Conservation (phyloP, 2,797 vertebrate genomes). For the Hippocampus kuda region DNA sequence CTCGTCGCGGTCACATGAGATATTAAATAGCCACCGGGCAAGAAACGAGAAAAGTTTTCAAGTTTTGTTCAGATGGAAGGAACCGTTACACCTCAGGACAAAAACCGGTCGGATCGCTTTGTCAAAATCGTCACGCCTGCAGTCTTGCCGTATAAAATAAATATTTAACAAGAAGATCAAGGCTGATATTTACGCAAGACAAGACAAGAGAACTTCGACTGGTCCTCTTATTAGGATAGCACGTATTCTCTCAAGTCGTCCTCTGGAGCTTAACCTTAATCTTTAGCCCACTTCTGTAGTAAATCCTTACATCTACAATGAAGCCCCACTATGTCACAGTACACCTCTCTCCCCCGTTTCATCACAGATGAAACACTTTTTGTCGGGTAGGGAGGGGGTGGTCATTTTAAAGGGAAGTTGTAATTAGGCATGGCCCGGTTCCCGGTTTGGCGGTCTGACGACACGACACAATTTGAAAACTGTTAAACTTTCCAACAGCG, state of each 20-base stretch:
- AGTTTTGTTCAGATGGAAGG: not conserved
- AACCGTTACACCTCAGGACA: constrained; percentile 1
- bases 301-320: no score
- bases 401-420: no score
- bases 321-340: no score
- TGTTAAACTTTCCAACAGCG: no score
- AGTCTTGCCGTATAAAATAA: not conserved
- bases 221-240: not conserved
- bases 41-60: not conserved
- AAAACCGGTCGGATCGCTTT: not conserved
- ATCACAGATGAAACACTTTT: no score
- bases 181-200: not conserved
- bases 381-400: no score
- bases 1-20: not conserved
- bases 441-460: no score
- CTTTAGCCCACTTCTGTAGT: no score
- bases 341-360: no score
- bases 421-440: no score
- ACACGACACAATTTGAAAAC: no score
- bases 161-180: not conserved
- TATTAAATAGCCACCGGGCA: not conserved
- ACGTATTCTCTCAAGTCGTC: not conserved
- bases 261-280: not conserved
- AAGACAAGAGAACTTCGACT: not conserved
- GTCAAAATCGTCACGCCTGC: not conserved